phyloP scores from a whole-genome alignment of 2,888 invertebrate species.

The Mamestra brassicae region DNA sequence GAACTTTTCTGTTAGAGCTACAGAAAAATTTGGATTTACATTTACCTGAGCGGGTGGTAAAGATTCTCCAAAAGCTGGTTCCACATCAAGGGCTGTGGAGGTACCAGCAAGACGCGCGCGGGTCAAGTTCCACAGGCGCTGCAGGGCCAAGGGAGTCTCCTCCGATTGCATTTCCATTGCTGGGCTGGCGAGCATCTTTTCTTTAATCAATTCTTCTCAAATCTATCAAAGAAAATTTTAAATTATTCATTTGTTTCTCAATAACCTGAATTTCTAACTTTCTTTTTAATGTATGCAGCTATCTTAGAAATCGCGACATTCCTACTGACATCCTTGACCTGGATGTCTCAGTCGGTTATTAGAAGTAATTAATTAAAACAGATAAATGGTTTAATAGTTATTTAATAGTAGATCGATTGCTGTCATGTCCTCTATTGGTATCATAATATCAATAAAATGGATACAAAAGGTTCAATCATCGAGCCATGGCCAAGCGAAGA shows the following conservation, averaged over 20 bases:
- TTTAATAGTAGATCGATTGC: constrained; percentile 22
- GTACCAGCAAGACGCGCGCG: constrained; percentile 88
- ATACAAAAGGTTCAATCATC: constrained; percentile 9
- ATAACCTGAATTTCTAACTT: constrained; percentile 31
- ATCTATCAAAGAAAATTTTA: constrained; percentile 51
- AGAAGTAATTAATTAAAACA: constrained; percentile 6
- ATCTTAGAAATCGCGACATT: constrained; percentile 29
- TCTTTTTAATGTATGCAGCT: constrained; percentile 35
- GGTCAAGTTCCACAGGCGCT: constrained; percentile 88
- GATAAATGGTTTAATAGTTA: constrained; percentile 4
- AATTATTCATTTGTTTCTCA: neutral
- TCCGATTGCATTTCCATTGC: constrained; percentile 91
- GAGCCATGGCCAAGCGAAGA: neutral
- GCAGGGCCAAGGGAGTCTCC: constrained; percentile 87
- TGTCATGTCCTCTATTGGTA: constrained; percentile 22
- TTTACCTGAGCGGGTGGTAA: constrained; percentile 86
- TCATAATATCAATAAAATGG: constrained; percentile 21
- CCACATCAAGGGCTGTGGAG: constrained; percentile 84
- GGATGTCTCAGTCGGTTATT: constrained; percentile 2
- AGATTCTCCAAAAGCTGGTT: constrained; percentile 84
- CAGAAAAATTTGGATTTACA: neutral
- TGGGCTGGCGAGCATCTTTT: constrained; percentile 86
- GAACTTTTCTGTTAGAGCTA: neutral
- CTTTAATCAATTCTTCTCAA: constrained; percentile 53
- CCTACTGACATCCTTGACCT: constrained; percentile 16